A percentile compares a stretch with the other conserved stretches of the same genome.
phyloP scores from a whole-genome alignment of 2,113 vertebrate species.

The Riparia riparia region DNA sequence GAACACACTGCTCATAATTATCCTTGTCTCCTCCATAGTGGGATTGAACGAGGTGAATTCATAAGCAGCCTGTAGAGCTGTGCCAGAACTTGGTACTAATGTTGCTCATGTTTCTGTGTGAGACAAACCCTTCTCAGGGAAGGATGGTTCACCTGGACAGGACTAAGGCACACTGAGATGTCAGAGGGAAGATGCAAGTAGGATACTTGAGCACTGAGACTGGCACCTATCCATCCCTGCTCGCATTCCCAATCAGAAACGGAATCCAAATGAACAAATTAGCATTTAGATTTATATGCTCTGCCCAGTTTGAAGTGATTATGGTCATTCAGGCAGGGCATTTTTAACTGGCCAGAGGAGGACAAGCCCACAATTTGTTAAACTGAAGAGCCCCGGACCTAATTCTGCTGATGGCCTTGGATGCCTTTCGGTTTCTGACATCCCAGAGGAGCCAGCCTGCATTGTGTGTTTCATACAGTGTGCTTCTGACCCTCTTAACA shows the following conservation, averaged over 20 bases:
- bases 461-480: not conserved
- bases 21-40: not conserved
- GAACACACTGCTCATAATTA: not conserved
- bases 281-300: not conserved
- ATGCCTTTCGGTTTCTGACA: not conserved
- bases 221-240: not conserved
- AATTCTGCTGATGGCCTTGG: not conserved
- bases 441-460: conserved; percentile 15
- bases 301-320: not conserved
- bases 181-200: not conserved
- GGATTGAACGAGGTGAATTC: not conserved
- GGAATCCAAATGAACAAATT: not conserved
- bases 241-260: not conserved
- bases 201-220: not conserved
- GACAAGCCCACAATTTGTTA: not conserved
- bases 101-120: not conserved
- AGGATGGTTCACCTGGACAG: not conserved
- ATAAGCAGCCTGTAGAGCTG: not conserved
- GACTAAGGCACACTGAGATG: not conserved
- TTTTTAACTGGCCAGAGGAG: not conserved
- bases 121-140: not conserved
- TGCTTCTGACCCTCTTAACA: conserved; percentile 45
- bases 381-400: not conserved
- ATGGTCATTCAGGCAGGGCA: not conserved
- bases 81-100: not conserved